Base-by-base conservation (phyloP, 2,888 invertebrate genomes). In the Paralinhomoeus sp. region DNA sequence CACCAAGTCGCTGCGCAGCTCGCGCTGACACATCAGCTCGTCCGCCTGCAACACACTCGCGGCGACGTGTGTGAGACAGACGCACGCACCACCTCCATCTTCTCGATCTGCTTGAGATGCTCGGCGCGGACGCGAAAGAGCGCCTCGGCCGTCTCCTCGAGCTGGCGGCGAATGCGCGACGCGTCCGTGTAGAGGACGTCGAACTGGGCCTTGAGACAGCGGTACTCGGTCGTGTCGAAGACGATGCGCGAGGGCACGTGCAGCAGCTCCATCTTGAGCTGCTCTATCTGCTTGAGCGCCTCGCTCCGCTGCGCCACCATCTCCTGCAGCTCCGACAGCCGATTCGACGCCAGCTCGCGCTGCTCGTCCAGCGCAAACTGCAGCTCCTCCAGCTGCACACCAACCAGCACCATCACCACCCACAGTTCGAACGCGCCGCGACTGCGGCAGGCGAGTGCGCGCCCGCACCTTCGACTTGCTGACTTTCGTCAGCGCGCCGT, bases 131-230 rank as follows among this genome's bases (percentile, higher is more conserved):
- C 81, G 27, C 75, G 77, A 61, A 82, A 81, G 48, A 89, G 68
- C 58, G 83, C 80, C 54, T 77, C 57, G 24, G 84, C 68, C 0
- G 83, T 78, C 64, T 93, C 91, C 56, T 91, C 89, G 21, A 91
- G 67, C 59, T 85, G 83, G 0, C 85, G 85, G 2, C 38, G 41
- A 15, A 48, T 37, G 52, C 61, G 59, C 80, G 85, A 82, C 0
- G 84, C 84, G 68, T 93, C 93, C 62, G 91, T 89, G 65, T 89
- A 91, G 1, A 93, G 72, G 35, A 93, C 87, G 0, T 91, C 87
- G 69, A 91, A 97, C 69, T 93, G 91, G 1, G 87, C 85, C 65
- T 93, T 91, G 18, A 97, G 72, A 62, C 87, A 87, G 66, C 89
- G 89, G 70, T 91, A 97, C 67, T 93, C 91, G 0, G 89, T 87